These are phyloP conservation scores for Ophthalmolycus amberensis DNA, from an alignment of 2,113 vertebrate genomes.

Conservation along the genomic window DNA sequence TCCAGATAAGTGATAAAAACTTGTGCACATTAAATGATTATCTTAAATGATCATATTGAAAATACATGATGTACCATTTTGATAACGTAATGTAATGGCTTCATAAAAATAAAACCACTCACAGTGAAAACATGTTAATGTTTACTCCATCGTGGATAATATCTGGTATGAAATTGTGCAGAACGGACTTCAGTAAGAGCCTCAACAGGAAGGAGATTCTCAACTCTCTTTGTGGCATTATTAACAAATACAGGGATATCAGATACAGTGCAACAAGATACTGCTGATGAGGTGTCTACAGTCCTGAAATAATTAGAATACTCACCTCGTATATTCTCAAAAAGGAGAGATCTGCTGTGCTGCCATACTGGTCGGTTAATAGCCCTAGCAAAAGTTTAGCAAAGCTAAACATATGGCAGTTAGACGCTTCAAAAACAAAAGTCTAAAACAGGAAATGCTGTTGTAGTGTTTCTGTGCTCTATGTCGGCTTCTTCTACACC, in stretches of 20 bases:
- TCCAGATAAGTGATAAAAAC: not conserved
- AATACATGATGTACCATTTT: not conserved
- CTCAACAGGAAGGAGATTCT: not conserved
- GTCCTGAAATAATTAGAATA: not conserved
- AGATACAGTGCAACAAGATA: not conserved
- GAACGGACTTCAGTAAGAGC: not conserved
- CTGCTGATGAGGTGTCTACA: not conserved
- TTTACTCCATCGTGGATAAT: not conserved
- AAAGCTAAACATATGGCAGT: conserved; percentile 28
- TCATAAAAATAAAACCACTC: not conserved
- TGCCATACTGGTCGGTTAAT: not conserved
- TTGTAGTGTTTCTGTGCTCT: conserved; percentile 22
- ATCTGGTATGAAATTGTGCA: not conserved
- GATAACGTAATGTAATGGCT: not conserved
- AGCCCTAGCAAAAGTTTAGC: not conserved
- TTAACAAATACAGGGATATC: not conserved
- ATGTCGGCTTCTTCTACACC: conserved; percentile 20
- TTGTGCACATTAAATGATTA: not conserved
- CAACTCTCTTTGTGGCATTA: not conserved
- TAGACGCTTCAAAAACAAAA: not conserved
- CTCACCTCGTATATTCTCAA: not conserved
- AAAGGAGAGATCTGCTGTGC: not conserved
- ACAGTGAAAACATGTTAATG: not conserved
- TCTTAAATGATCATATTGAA: not conserved
- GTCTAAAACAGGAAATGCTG: not conserved